Base-by-base conservation (phyloP, 2,113 vertebrate species). In the Caloenas nicobarica region DNA sequence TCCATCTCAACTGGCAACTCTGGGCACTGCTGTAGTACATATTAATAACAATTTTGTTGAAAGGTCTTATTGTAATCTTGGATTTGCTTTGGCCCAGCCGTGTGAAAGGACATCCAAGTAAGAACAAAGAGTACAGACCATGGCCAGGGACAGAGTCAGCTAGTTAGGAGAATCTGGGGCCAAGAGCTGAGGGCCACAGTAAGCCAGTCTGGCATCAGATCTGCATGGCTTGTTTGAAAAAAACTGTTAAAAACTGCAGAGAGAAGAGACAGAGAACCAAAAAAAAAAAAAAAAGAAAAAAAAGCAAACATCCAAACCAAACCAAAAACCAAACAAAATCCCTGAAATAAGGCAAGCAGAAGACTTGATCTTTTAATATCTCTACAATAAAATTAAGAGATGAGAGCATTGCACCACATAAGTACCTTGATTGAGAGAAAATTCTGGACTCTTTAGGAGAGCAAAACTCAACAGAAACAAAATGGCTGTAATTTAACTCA, bases 1-100 rank as follows among this genome's bases (percentile, higher is more conserved):
- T 91, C 58, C 74, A 26, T 88, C 81, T 80, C 85, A 80, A 10
- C 71, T 82, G 93, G 74, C 77, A 88, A 65, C 46, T 65, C 58
- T 0, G 21, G 79, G 71, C 62, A 77, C 74, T 72, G 62, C 66
- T 21, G 36, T 77, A 82, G 89, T 96, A 51, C 74, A 87, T 95
- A 95, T 89, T 95, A 95, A 97, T 86, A 93, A 89, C 46, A 70
- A 57, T 92, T 93, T 68, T 91, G 91, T 94, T 94, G 89, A 96
- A 96, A 95, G 74, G 28, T 83, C n/a, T 72, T 77, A 93, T 94
- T 97, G 93, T 95, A 91, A n/a, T 76, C 58, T 70, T 86, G 89
- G 61, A 77, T 95, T 95, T 95, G 58, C 74, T 82, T 96, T 96
- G 91, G 88, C 68, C 74, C 46, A 88, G 72, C 33, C 71, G 64